These are phyloP conservation scores for Ceratitis capitata DNA, from an alignment of 1,140 invertebrate species.

Conservation along the genomic window DNA sequence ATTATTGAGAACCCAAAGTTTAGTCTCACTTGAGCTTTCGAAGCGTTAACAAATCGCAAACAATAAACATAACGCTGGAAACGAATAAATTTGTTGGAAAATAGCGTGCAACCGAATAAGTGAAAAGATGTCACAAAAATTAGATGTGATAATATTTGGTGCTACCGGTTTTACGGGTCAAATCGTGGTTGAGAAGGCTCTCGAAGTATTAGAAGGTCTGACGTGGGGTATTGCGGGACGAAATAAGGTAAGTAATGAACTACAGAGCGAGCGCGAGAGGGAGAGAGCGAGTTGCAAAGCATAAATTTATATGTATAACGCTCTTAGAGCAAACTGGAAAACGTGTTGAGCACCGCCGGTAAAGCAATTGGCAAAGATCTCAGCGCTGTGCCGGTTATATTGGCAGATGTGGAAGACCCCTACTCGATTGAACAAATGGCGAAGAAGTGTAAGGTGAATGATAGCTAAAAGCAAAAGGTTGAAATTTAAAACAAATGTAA, in stretches of 20 bases:
- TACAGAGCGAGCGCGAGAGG: background rate
- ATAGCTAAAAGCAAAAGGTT: background rate
- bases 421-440: conserved; percentile 79
- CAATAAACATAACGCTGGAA: background rate
- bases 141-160: conserved; percentile 80
- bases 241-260: conserved; percentile 38
- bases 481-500: background rate
- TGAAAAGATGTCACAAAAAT: conserved; percentile 52
- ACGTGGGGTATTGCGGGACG: conserved; percentile 46
- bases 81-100: background rate
- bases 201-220: conserved; percentile 65
- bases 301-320: background rate
- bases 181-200: conserved; percentile 73
- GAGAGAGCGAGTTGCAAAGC: background rate
- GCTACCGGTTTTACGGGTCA: conserved; percentile 85
- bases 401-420: conserved; percentile 79
- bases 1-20: background rate
- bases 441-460: conserved; percentile 59
- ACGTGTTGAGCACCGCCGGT: conserved; percentile 67
- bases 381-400: conserved; percentile 71
- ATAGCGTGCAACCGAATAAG: background rate
- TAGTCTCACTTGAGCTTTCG: background rate
- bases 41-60: background rate
- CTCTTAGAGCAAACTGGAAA: conserved; percentile 71
- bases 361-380: conserved; percentile 67